Conservation (phyloP, 2,113 vertebrate genomes). For the Isurus oxyrinchus region DNA sequence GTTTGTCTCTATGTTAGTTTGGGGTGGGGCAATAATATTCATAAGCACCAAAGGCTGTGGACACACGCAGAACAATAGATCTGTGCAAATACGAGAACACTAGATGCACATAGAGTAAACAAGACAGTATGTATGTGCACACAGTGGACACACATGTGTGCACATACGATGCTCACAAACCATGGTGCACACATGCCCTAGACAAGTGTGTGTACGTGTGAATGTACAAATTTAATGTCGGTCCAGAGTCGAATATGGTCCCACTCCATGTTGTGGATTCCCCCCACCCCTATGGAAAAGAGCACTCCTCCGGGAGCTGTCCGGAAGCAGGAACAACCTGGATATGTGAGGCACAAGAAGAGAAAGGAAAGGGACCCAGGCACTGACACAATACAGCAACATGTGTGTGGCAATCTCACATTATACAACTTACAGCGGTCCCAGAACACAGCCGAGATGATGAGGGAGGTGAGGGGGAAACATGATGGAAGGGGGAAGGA, state of each 20-base stretch:
- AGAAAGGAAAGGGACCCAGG: background rate
- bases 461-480: background rate
- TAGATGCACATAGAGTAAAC: background rate
- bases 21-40: background rate
- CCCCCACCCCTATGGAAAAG: background rate
- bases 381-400: background rate
- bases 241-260: background rate
- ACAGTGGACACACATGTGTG: background rate
- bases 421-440: background rate
- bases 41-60: too few relatives aligned
- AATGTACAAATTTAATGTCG: background rate
- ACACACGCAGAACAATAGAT: too few relatives aligned
- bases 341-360: background rate
- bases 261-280: background rate
- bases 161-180: background rate
- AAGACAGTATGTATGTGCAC: background rate
- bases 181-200: background rate
- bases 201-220: background rate
- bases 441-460: background rate
- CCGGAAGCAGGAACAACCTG: background rate
- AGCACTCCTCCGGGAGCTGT: background rate
- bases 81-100: too few relatives aligned
- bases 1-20: too few relatives aligned
- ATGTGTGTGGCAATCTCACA: background rate
- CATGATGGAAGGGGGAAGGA: too few relatives aligned